Evolutionary conservation across 2,113 vertebrate genomes (phyloP), one percentile per base, ranked within the genome.

Genomic region (Excalfactoria chinensis): DNA sequence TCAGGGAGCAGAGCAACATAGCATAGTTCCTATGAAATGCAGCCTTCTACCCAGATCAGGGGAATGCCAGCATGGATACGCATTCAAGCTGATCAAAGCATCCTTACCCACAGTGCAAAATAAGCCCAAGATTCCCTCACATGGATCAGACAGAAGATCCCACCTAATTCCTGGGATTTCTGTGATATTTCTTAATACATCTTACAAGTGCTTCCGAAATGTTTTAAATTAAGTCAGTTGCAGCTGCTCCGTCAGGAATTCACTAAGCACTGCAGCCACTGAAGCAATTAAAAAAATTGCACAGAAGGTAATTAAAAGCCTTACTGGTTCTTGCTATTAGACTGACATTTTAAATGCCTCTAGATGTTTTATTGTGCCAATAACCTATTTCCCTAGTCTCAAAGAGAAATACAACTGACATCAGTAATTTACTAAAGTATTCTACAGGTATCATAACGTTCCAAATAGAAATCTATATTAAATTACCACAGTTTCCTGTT

Each of bases 231-330:
- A 97, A 98, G 95, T 97, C 96, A 97, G 96, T 96, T 98, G 96
- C 97, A 98, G 95, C 97, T 98, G 97, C 96, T 97, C 97, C 97
- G 97, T 97, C 97, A 98, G 97, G 96, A 97, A 95, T 97, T 97
- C 97, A 96, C 97, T 97, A 97, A 98, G 95, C 89, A 75, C 97
- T 97, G 89, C 94, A 98, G 95, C 97, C 97, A 97, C 97, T 49
- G 71, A 98, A 98, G 97, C 98, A 98, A 98, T 98, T 98, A 97
- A 97, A 98, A 98, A 98, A 97, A 97, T 98, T 98, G 99, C 99
- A 99, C 99, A 99, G 99, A 99, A 99, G 99, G 99, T 98, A 99
- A 99, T 99, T 99, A 99, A 99, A 99, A 99, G 99, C 98, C 98
- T 99, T 99, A 99, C 98, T 99, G 99, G 98, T 99, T 99, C 98